Evolutionary conservation across 2,113 vertebrate species (phyloP), one percentile per base, ranked within the genome.

Genomic region (Ceyx melanurus): DNA sequence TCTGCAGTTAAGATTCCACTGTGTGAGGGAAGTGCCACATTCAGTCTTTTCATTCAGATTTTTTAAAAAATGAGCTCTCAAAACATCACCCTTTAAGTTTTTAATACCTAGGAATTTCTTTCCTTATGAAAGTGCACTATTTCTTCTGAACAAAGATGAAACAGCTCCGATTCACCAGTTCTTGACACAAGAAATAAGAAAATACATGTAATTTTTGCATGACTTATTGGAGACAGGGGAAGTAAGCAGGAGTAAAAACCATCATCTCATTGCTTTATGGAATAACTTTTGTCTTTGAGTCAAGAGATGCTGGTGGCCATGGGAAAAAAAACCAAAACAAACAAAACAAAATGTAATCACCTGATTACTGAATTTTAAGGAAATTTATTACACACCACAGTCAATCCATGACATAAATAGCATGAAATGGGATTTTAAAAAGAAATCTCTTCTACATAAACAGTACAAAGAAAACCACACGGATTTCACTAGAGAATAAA

Each of bases 341-440:
- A 37, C 37, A 65, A 46, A 37, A 75, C 29, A 20, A 33, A 67
- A 28, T 6, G 35, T 5, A n/a, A 78, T 40, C 29, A 77, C 22
- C 9, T 5, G 0, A 54, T 23, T 23, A 37, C 0, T 33, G 23
- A 66, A 62, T 43, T 74, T 62, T 43, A 70, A 10, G 3, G 29
- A 88, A 83, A 74, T 43, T 20, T 35, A 23, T 51, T 67, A 58
- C 18, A 61, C 3, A 28, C 4, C 35, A 82, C 71, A 89, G 0
- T 2, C 5, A 45, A 56, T 12, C 33, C 5, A 28, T 33, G 0
- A 64, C 12, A 80, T 20, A 84, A 62, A 50, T 1, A 35, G 23
- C 82, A 73, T 28, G 0, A 80, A 73, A 46, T 25, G 3, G 20
- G 15, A 64, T 71, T 29, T 4, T 8, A 10, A 1, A 43, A 18